Evolutionary conservation across 2,113 vertebrate genomes (phyloP), one percentile per base, ranked within the genome.

Genomic region (Piliocolobus tephrosceles): DNA sequence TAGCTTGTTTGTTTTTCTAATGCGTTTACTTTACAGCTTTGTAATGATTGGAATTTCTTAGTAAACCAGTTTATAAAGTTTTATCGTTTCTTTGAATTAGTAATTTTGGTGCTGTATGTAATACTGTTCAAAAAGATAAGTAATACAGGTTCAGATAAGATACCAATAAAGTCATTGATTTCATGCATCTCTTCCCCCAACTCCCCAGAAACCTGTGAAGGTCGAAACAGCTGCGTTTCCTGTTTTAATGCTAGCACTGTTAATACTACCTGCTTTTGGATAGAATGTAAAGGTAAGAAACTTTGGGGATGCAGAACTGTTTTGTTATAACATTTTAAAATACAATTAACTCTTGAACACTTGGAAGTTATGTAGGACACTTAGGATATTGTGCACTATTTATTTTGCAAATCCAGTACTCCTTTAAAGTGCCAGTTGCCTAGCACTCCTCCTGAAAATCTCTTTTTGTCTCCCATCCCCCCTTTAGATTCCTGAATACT

Each of bases 211-310:
- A 82, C 17, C 68, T 98, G 98, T 98, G 92, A 32, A 88, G 92
- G 1, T 13, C 35, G 22, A n/a, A 94, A 16, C 25, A 98, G 52
- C 95, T 98, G 98, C 73, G 9, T 47, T 81, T 98, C 98, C 96
- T 98, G 98, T 91, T 0, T 94, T 50, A 91, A 90, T 18, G 9
- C 6, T 55, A 97, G 43, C 38, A 1, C 3, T 87, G 9, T 0
- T 66, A 72, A 88, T 86, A 57, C 4, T 50, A 5, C 79, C 40
- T 98, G 98, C 92, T 76, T 94, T 91, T 98, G 97, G 98, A 35
- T 96, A 61, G 75, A 95, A 4, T 98, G 98, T 95, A 43, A 96
- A 93, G 98, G 98, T 98, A 97, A 97, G 97, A 92, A 85, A 68
- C 40, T 72, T 85, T 57, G 86, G n/a, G n/a, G 18, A 87, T 96